Evolutionary conservation across 2,113 vertebrate genomes (phyloP).

Genomic region (Entomyzon cyanotis): DNA sequence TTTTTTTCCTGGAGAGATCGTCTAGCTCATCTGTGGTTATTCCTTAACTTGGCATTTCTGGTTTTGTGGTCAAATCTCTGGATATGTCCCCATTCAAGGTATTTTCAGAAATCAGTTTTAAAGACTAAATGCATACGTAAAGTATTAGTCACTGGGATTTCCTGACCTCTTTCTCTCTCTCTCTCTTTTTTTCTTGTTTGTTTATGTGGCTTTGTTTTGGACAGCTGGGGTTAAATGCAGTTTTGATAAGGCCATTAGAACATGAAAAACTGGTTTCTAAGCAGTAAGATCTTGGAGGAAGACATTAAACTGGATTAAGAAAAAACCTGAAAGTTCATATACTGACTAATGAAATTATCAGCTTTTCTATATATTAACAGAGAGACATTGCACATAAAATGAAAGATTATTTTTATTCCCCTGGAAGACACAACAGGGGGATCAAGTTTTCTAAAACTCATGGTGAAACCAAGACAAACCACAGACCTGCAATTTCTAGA

Average conservation of each 20-base stretch:
- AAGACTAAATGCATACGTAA: neutral
- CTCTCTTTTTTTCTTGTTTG: accelerated
- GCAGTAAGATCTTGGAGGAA: neutral
- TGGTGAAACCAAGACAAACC: neutral
- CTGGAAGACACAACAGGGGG: neutral
- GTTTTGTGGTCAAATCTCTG: neutral
- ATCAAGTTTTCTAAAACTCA: neutral
- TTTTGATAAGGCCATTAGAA: neutral
- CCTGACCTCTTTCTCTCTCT: neutral
- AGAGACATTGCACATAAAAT: neutral
- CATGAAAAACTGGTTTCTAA: neutral
- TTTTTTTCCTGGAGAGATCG: neutral
- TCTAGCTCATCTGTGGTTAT: neutral
- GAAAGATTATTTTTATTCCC: neutral
- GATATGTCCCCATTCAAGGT: neutral
- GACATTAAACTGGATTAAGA: neutral
- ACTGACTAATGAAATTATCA: neutral
- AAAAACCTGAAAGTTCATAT: neutral
- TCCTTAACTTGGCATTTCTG: neutral
- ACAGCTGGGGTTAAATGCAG: neutral
- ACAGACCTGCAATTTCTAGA: neutral
- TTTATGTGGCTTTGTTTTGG: neutral
- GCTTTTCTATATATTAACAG: neutral
- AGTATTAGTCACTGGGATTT: neutral
- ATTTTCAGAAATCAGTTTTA: neutral